Evolutionary conservation across 2,797 vertebrate species (phyloP), one percentile per base, ranked within the genome.

Genomic region (Molossus molossus): DNA sequence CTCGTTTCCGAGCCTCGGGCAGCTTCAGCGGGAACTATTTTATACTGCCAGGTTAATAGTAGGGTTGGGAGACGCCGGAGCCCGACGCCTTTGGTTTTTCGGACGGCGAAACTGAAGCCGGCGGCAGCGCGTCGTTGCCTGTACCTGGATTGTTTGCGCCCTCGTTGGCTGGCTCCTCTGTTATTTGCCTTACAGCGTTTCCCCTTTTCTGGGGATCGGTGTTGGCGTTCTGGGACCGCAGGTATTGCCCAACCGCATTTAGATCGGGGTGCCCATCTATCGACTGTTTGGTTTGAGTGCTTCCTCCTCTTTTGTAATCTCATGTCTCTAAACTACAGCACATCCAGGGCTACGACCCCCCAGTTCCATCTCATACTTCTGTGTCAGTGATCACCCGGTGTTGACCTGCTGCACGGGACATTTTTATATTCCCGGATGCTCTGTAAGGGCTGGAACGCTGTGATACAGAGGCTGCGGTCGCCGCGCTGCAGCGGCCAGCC

Each of bases 261-360:
- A 57, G 79, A 85, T 89, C 73, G 3, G 84, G 93, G 40, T 27
- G 70, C 67, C 55, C 69, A 53, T 45, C 85, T 89, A 53, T 17
- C 9, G 15, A 45, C 81, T 85, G 65, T 95, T 94, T 72, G 72
- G 67, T 72, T 33, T 79, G 84, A 92, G 37, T 33, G 79, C 64
- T 97, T 96, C 73, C 77, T 50, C 18, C 84, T 82, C 21, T 73
- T 95, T 48, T 80, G 80, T 75, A 89, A 79, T 62, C 73, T 92
- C 45, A 6, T 50, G 27, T 91, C 58, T 85, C 64, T 64, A 82
- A 88, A 40, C 48, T 80, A 60, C 89, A 69, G 29, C 84, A 77
- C 86, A 15, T 79, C 77, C 70, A 1, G n/a, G 70, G 87, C 69
- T 77, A 40, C 13, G 45, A 50, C 50, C 45, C 57, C 79, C 75